phyloP scores from a whole-genome alignment of 2,797 vertebrate species.

The Anguilla marmorata region DNA sequence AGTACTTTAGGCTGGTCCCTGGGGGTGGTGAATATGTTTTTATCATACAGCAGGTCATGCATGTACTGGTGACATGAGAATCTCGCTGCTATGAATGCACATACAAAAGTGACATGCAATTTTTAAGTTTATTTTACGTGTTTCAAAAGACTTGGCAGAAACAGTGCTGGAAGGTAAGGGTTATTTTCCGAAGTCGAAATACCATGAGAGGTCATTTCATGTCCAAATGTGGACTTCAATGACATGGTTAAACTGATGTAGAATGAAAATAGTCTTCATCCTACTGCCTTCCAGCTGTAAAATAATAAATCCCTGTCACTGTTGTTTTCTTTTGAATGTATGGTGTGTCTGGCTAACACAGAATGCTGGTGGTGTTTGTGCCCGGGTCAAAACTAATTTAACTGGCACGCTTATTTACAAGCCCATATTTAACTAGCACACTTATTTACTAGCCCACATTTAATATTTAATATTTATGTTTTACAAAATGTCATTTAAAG shows the following conservation, averaged over 20 bases:
- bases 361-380: background rate
- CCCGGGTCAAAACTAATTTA: no score
- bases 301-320: background rate
- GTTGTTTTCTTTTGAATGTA: background rate
- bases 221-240: background rate
- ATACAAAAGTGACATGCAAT: background rate
- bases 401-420: no score
- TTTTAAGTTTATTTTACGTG: background rate
- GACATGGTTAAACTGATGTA: background rate
- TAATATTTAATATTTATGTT: no score
- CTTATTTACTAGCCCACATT: no score
- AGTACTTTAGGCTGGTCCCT: conserved; percentile 33
- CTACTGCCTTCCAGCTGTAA: background rate
- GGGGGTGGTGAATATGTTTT: background rate
- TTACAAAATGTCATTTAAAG: no score
- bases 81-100: background rate
- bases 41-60: background rate
- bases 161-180: background rate
- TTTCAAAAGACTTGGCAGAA: background rate
- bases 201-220: background rate
- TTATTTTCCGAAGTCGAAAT: background rate
- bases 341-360: background rate
- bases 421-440: no score
- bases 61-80: background rate
- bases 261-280: background rate